Evolutionary conservation across 2,888 invertebrate species (phyloP), one percentile per base, ranked within the genome.

Genomic region (Patella depressa): DNA sequence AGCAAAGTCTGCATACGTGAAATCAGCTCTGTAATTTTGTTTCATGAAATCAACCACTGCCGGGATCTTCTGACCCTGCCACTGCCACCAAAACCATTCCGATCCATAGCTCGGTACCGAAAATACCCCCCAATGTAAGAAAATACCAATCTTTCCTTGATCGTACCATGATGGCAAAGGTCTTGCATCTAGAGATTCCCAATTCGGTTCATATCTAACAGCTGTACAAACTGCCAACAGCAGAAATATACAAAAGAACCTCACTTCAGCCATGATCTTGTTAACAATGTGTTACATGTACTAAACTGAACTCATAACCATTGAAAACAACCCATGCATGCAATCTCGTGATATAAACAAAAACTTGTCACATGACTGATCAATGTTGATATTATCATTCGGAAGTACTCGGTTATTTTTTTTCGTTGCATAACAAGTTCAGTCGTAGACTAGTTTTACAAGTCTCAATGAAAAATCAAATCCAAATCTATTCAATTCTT

Each of bases 31-130:
- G 91, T 96, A 98, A 88, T 96, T 96, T 59, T 94, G 93, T 53
- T 94, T 91, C 96, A 98, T 97, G 89, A 95, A 98, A 17, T 87
- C 83, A 2, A 88, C 84, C 53, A 88, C 84, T n/a, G 82, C 87
- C 17, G 85, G 82, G 3, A 80, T 84, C 97, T 82, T 79, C 79
- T 82, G 81, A n/a, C 84, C 86, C 73, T 94, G 93, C 97, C 97
- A 97, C 86, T 95, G 93, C 53, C 92, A 93, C 97, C 97, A 98
- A 91, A 98, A 98, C 98, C 98, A 98, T 93, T 97, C 98, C 1
- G 86, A 84, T 0, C 81, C 80, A 80, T 81, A 88, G 73, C 86
- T 86, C 1, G 91, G 91, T 5, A 92, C 92, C 11, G 91, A 91
- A 80, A 88, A 92, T 3, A 92, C 89, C 4, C 93, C 93, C 92